phyloP scores from a whole-genome alignment of 2,797 vertebrate genomes.

The Acrossocheilus fasciatus region DNA sequence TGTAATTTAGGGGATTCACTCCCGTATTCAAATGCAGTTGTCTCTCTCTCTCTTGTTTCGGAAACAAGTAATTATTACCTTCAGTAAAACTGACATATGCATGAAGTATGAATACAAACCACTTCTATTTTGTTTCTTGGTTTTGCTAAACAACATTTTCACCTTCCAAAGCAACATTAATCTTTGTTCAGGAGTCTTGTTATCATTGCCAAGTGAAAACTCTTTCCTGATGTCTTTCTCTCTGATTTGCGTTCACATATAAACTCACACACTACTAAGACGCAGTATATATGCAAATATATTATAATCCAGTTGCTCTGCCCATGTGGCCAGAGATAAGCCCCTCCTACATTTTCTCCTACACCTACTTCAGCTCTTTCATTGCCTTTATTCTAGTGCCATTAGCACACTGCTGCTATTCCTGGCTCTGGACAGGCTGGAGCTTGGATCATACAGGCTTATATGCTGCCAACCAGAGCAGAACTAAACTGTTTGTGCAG shows the following conservation, averaged over 20 bases:
- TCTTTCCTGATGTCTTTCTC: neutral
- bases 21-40: too few relatives aligned
- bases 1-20: too few relatives aligned
- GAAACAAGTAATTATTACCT: neutral
- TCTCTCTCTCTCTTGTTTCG: neutral
- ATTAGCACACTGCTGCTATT: conserved; percentile 52
- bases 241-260: neutral
- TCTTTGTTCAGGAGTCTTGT: neutral
- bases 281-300: neutral
- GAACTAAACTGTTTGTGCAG: conserved; percentile 68
- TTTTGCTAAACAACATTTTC: neutral
- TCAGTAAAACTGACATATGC: neutral
- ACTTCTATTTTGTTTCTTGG: neutral
- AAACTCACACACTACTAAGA: neutral
- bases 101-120: neutral
- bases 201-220: neutral
- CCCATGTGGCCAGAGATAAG: conserved; percentile 17
- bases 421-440: conserved; percentile 46
- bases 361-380: conserved; percentile 26
- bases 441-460: conserved; percentile 52
- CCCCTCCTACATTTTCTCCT: conserved; percentile 2
- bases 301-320: conserved; percentile 18
- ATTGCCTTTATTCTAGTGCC: conserved; percentile 48
- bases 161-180: neutral
- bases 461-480: conserved; percentile 71